These are phyloP conservation scores for Rhinophrynus dorsalis DNA, from an alignment of 2,797 vertebrate species.

Conservation along the genomic window DNA sequence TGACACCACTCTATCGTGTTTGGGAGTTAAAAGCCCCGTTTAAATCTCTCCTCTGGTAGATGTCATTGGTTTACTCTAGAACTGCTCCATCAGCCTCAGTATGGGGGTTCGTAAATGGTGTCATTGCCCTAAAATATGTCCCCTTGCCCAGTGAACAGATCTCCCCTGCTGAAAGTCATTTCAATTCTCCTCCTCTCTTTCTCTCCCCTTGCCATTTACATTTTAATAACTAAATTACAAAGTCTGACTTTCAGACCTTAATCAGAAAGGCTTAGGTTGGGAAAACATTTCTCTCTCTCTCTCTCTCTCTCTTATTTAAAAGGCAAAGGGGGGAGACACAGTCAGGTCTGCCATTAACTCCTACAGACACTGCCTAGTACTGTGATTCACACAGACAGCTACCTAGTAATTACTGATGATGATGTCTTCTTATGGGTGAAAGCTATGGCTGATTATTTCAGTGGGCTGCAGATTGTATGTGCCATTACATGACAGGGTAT, in stretches of 20 bases:
- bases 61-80: no score
- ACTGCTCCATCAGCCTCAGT: no score
- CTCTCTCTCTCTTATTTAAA: no score
- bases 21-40: no score
- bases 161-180: not conserved
- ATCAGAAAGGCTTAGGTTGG: conserved; percentile 54
- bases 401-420: conserved; percentile 56
- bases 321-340: conserved; percentile 53
- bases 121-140: not conserved
- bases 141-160: not conserved
- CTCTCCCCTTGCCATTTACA: conserved; percentile 13
- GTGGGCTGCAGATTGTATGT: not conserved
- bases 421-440: not conserved
- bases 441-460: not conserved
- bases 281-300: no score
- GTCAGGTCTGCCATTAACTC: conserved; percentile 58
- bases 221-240: conserved; percentile 35
- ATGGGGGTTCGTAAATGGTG: not conserved
- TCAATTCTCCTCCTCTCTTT: not conserved
- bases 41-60: no score
- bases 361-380: conserved; percentile 49
- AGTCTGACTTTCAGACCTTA: conserved; percentile 9
- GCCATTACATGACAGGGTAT: no score
- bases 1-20: no score
- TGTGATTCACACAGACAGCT: conserved; percentile 62